Percentiles rank a stretch among this genome's conserved stretches.
Conservation (phyloP, 2,888 invertebrate species). For the Dryobota labecula region DNA sequence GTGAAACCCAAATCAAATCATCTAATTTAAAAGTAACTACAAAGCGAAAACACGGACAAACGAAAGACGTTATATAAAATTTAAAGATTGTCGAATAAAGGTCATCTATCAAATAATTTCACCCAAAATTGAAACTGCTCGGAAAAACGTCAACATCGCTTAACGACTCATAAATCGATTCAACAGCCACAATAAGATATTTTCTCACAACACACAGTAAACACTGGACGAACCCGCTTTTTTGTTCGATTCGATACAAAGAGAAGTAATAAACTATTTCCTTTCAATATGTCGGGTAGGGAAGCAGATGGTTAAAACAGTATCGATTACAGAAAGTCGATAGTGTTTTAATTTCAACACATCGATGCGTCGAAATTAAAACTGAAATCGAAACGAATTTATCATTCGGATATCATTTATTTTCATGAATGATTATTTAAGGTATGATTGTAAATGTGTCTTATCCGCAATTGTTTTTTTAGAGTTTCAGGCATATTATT, state of each 20-base stretch:
- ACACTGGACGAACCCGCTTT: constrained; percentile 55
- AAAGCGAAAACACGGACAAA: no score
- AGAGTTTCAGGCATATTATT: no score
- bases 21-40: background rate
- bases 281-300: constrained; percentile 68
- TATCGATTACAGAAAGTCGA: constrained; percentile 51
- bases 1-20: background rate
- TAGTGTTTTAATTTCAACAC: constrained; percentile 27
- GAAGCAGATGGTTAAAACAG: constrained; percentile 59
- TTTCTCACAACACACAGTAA: constrained; percentile 59
- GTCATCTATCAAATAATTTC: constrained; percentile 7
- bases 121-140: constrained; percentile 12
- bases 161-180: constrained; percentile 59
- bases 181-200: constrained; percentile 59
- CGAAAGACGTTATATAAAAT: background rate
- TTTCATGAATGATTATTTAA: background rate
- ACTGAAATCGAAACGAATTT: constrained; percentile 13
- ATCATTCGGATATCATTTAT: constrained; percentile 13
- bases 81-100: background rate
- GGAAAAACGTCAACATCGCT: constrained; percentile 31
- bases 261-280: constrained; percentile 68
- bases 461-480: background rate
- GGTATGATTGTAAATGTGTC: background rate
- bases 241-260: constrained; percentile 66
- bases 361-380: constrained; percentile 20